Percentiles rank a stretch among this genome's conserved stretches.
Conservation (phyloP, 2,888 invertebrate genomes). For the Deilephila elpenor region DNA sequence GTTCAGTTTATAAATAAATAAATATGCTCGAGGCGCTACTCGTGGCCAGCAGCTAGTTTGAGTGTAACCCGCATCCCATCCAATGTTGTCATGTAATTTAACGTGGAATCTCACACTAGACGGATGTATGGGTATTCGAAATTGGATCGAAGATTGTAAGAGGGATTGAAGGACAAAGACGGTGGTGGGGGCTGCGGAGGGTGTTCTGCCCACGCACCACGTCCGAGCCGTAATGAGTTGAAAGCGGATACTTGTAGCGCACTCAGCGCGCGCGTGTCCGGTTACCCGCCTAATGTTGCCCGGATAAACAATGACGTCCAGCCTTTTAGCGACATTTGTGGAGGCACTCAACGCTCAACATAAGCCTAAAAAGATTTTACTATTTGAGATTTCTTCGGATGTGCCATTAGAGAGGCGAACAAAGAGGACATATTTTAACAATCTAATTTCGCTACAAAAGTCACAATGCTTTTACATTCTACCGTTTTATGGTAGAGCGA, state of each 20-base stretch:
- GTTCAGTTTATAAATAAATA: conserved; percentile 2
- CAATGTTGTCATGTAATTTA: conserved; percentile 65
- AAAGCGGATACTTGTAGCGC: conserved; percentile 85
- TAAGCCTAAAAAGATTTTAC: conserved; percentile 84
- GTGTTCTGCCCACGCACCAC: conserved; percentile 78
- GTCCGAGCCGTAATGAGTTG: conserved; percentile 84
- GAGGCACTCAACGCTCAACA: conserved; percentile 83
- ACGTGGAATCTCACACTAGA: conserved; percentile 71
- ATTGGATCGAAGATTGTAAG: conserved; percentile 82
- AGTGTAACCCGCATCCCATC: conserved; percentile 33
- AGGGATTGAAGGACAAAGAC: conserved; percentile 82
- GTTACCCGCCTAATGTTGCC: conserved; percentile 84
- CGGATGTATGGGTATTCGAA: conserved; percentile 77
- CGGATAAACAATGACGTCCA: conserved; percentile 85
- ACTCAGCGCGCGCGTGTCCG: conserved; percentile 84
- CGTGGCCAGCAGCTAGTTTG: neutral
- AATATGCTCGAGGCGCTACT: neutral
- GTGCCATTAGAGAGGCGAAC: conserved; percentile 53
- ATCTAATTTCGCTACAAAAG: conserved; percentile 36
- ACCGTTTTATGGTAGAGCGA: neutral
- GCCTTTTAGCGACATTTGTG: conserved; percentile 85
- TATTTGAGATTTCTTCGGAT: conserved; percentile 74
- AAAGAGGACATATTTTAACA: conserved; percentile 41
- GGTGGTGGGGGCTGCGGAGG: conserved; percentile 55
- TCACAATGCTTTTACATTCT: conserved; percentile 39